Conservation (phyloP, 2,888 invertebrate genomes). For the Bellardia bayeri region DNA sequence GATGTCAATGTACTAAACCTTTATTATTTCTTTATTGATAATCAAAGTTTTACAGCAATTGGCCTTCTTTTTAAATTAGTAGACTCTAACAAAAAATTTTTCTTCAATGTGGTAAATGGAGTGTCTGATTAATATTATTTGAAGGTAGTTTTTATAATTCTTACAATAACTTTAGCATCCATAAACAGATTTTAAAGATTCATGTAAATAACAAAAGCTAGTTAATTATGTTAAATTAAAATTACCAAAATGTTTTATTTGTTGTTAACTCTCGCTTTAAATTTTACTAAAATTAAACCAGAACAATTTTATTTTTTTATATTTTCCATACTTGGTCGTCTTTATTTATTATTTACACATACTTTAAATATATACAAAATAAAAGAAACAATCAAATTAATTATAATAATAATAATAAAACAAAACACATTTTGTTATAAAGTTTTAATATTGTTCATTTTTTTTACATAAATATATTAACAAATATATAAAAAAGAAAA, state of each 20-base stretch:
- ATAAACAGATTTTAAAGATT: background rate
- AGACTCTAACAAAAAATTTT: too few species aligned
- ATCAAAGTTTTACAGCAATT: too few species aligned
- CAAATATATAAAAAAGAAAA: slow-evolving; percentile 38
- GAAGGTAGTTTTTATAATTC: background rate
- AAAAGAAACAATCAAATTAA: slow-evolving; percentile 66
- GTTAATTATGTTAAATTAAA: background rate
- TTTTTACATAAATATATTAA: slow-evolving; percentile 36
- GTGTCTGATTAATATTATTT: slow-evolving; percentile 12
- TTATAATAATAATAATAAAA: slow-evolving; percentile 57
- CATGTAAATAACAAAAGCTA: background rate
- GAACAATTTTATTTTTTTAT: slow-evolving; percentile 37
- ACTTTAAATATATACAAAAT: slow-evolving; percentile 73
- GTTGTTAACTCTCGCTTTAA: too few species aligned
- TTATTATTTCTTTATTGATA: too few species aligned
- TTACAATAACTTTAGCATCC: background rate
- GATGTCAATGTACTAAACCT: too few species aligned
- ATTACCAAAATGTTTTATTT: background rate
- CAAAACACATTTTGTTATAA: slow-evolving; percentile 48
- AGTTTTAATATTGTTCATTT: slow-evolving; percentile 23
- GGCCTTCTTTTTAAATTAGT: too few species aligned
- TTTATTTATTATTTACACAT: slow-evolving; percentile 73
- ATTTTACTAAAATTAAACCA: background rate
- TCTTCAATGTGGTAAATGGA: background rate
- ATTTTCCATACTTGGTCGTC: slow-evolving; percentile 71